Evolutionary conservation across 2,888 invertebrate species (phyloP).

Genomic region (Ryuthela nishihirai): DNA sequence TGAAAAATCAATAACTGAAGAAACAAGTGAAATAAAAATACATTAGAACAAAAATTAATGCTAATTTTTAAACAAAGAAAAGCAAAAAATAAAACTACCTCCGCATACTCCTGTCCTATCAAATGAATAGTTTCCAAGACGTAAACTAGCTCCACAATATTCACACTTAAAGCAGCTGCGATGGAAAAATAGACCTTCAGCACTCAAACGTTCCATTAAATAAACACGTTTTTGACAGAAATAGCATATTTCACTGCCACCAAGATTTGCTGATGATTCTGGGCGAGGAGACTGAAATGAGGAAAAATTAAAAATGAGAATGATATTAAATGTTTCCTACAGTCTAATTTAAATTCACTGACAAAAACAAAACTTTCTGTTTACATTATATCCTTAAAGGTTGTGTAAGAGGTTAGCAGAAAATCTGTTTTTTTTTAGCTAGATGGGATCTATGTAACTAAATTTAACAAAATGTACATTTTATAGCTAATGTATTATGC

Average conservation of each 20-base stretch:
- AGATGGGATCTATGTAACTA: too few species aligned
- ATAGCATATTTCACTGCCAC: slow-evolving; percentile 71
- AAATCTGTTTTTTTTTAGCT: too few species aligned
- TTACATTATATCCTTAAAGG: too few species aligned
- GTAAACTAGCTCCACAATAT: slow-evolving; percentile 78
- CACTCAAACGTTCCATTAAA: slow-evolving; percentile 83
- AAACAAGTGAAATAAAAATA: not conserved
- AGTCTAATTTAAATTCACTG: too few species aligned
- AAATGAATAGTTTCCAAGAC: slow-evolving; percentile 71
- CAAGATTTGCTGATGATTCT: slow-evolving; percentile 44
- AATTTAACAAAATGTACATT: too few species aligned
- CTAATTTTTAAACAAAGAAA: slow-evolving; percentile 22
- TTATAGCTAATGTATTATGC: too few species aligned
- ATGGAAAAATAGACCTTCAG: slow-evolving; percentile 87
- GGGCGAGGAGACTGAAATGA: slow-evolving; percentile 7
- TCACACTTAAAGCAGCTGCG: slow-evolving; percentile 91
- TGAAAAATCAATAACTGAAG: too few species aligned
- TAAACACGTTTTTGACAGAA: slow-evolving; percentile 91
- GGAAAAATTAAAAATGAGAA: too few species aligned
- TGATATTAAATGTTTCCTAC: not conserved
- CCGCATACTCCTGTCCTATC: slow-evolving; percentile 60
- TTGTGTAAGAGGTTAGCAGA: too few species aligned
- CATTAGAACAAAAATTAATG: not conserved
- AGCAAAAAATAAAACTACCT: slow-evolving; percentile 54
- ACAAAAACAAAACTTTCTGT: too few species aligned